Base-by-base conservation (phyloP, 2,113 vertebrate genomes). In the Thamnophis sirtalis region DNA sequence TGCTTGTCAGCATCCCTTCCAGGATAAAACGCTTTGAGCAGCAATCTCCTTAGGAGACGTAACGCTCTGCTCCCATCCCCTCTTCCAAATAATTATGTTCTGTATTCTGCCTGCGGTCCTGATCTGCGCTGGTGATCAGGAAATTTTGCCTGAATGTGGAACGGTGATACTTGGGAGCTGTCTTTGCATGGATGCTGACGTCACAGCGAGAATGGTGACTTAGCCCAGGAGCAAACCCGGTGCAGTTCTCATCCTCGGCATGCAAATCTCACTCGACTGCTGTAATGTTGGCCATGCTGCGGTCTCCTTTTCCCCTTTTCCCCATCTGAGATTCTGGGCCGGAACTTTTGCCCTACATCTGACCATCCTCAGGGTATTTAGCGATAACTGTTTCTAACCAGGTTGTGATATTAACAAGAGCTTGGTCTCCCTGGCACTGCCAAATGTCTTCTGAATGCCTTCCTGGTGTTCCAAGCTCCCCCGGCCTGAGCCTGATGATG, bases 21-120 rank as follows among this genome's bases (percentile, higher is more conserved):
- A 94, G 93, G 91, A 91, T 94, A 55, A 93, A 8, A 55, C 92
- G 28, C 43, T 93, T 89, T 90, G 93, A 89, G 33, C 1, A 11
- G 9, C 43, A 43, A 0, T 92, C 92, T 94, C 89, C 92, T 92
- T 95, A 96, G 95, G 93, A 0, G 10, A 92, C 94, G 93, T 80
- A 93, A 92, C 93, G 92, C 90, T 87, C 86, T 93, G 19, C 84
- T 87, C 5, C 38, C 54, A 11, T 3, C 68, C 68, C 68, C 24
- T 43, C 56, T 56, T 38, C 53, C 17, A 88, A 38, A 56, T 95
- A 93, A 3, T 84, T 68, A 48, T 1, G 26, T 60, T 60, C 17
- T 60, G 84, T 48, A 54, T 43, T 91, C 94, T 91, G 49, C 87
- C 15, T 91, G 87, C 4, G 22, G 26, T 24, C n/a, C 19, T 89